Percentiles rank a stretch among this genome's conserved stretches.
phyloP scores from a whole-genome alignment of 2,113 vertebrate species.

The Callithrix jacchus region DNA sequence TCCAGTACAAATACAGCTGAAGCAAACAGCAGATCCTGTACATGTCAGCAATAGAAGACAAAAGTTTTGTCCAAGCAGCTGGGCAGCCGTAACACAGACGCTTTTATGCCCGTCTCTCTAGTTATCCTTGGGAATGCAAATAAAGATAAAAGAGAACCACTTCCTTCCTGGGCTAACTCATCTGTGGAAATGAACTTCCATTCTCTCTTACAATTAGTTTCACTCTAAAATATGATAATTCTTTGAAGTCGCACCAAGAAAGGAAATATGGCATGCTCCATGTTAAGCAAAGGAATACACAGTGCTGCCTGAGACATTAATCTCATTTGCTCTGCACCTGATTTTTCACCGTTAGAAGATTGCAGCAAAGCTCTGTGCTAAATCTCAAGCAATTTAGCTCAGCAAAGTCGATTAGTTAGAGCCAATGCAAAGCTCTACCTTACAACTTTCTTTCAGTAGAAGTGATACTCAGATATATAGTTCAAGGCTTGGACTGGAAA shows the following conservation, averaged over 20 bases:
- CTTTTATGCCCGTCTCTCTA: not conserved
- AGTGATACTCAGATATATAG: slow-evolving; percentile 40
- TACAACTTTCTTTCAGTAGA: slow-evolving; percentile 52
- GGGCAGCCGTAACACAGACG: not conserved
- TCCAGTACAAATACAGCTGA: not conserved
- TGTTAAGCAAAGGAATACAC: slow-evolving; percentile 44
- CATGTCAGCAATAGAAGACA: not conserved
- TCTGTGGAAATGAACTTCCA: slow-evolving; percentile 70
- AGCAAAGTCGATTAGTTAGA: slow-evolving; percentile 71
- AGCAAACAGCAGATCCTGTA: not conserved
- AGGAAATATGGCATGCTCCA: slow-evolving; percentile 52
- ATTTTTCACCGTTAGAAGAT: slow-evolving; percentile 53
- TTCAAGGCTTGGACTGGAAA: not conserved
- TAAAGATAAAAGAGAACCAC: slow-evolving; percentile 42
- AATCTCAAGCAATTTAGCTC: slow-evolving; percentile 62
- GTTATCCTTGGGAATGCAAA: slow-evolving; percentile 35
- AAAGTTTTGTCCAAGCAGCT: not conserved
- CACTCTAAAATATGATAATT: slow-evolving; percentile 73
- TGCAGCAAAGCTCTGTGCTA: slow-evolving; percentile 48
- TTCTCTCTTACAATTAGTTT: slow-evolving; percentile 77
- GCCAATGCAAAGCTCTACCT: slow-evolving; percentile 26
- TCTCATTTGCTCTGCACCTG: slow-evolving; percentile 73
- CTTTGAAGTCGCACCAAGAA: slow-evolving; percentile 57
- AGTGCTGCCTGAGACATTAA: slow-evolving; percentile 62
- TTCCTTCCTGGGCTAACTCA: slow-evolving; percentile 34